A percentile compares a stretch with the other conserved stretches of the same genome.
Evolutionary conservation across 2,113 vertebrate species (phyloP).

Genomic region (Heterotilapia buettikoferi): DNA sequence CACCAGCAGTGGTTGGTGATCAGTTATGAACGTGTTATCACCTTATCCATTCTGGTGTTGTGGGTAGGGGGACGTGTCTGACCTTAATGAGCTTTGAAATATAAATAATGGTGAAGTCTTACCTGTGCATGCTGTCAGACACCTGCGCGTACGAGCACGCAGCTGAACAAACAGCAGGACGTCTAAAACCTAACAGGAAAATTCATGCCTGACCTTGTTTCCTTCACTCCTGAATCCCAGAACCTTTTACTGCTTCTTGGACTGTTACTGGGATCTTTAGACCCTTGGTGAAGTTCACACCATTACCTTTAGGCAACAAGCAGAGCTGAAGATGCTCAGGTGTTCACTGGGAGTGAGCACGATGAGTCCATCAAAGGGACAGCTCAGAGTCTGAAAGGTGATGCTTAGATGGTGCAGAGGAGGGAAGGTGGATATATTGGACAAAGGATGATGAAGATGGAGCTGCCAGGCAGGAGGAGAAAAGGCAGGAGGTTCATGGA

Average conservation of each 20-base stretch:
- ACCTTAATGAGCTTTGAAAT: background rate
- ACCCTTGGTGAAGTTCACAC: background rate
- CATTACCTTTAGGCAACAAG: background rate
- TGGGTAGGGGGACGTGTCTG: background rate
- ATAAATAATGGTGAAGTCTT: background rate
- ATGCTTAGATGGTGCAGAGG: background rate
- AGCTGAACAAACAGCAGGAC: background rate
- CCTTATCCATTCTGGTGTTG: background rate
- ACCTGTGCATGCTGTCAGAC: background rate
- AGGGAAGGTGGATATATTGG: background rate
- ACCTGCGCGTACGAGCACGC: background rate
- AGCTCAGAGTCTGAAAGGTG: background rate
- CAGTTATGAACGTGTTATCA: background rate
- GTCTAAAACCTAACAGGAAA: background rate
- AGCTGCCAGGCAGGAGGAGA: background rate
- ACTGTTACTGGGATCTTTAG: background rate
- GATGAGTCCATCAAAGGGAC: background rate
- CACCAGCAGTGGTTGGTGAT: background rate
- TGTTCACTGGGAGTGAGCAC: background rate
- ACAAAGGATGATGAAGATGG: background rate
- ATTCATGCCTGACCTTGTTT: no score
- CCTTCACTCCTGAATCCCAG: background rate
- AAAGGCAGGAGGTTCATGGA: background rate
- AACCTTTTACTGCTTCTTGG: background rate
- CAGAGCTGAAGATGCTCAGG: background rate